Conservation (phyloP, 1,140 invertebrate genomes). For the Drosophila ercepeae region DNA sequence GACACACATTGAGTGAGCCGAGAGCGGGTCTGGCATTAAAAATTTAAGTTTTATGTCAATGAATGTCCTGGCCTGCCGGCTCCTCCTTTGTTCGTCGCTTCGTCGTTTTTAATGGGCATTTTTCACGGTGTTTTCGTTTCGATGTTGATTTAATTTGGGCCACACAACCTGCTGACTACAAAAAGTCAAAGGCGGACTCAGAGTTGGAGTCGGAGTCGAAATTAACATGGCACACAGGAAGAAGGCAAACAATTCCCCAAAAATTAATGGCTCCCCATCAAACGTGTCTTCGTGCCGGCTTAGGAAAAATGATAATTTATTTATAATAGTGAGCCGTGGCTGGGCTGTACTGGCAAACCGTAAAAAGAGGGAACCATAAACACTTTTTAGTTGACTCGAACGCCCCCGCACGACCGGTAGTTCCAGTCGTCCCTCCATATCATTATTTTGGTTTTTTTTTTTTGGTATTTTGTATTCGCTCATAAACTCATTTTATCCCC, state of each 20-base stretch:
- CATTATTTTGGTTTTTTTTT: neutral
- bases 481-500: conserved; percentile 72
- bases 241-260: conserved; percentile 18
- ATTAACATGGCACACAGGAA: conserved; percentile 18
- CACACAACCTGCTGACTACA: conserved; percentile 4
- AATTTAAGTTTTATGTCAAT: conserved; percentile 76
- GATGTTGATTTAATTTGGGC: conserved; percentile 57
- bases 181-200: conserved; percentile 1
- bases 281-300: conserved; percentile 35
- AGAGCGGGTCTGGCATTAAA: conserved; percentile 57
- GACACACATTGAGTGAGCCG: conserved; percentile 23
- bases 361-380: conserved; percentile 52
- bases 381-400: conserved; percentile 53
- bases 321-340: conserved; percentile 44
- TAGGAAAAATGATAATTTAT: conserved; percentile 67
- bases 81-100: conserved; percentile 27
- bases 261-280: conserved; percentile 33
- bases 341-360: conserved; percentile 12
- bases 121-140: conserved; percentile 38
- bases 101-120: conserved; percentile 28
- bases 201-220: neutral
- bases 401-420: neutral
- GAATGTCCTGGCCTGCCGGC: conserved; percentile 39
- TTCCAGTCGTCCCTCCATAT: conserved; percentile 21
- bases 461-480: conserved; percentile 24